Evolutionary conservation across 2,113 vertebrate species (phyloP).

Genomic region (Entomyzon cyanotis): DNA sequence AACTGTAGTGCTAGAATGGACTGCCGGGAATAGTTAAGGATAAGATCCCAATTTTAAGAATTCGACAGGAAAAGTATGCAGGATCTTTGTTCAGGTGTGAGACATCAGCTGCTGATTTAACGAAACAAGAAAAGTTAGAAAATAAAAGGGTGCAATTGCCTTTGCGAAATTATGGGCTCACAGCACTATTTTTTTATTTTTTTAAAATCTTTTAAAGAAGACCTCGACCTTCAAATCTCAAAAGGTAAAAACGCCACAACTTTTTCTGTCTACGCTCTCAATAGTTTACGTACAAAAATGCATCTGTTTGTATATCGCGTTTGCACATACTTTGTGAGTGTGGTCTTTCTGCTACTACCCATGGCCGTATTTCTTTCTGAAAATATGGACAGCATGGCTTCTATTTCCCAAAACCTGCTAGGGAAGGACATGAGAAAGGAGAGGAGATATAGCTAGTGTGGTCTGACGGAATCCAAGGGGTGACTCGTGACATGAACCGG

Average conservation of each 20-base stretch:
- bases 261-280: background rate
- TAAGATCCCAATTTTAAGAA: background rate
- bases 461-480: background rate
- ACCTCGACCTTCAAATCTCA: background rate
- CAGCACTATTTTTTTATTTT: background rate
- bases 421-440: background rate
- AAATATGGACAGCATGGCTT: background rate
- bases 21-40: background rate
- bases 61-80: background rate
- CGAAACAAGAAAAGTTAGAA: background rate
- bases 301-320: fast-evolving
- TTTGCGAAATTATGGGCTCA: background rate
- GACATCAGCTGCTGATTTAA: background rate
- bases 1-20: background rate
- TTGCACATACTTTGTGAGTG: background rate
- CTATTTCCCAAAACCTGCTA: background rate
- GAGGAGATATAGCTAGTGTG: fast-evolving
- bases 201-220: background rate
- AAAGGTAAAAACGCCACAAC: background rate
- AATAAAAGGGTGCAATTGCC: background rate
- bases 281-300: fast-evolving
- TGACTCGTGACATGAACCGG: fast-evolving
- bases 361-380: background rate
- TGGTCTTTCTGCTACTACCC: background rate
- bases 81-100: conserved; percentile 7